Percentiles rank a stretch among this genome's conserved stretches.
Conservation (phyloP, 1,140 invertebrate species). For the Apis cerana region DNA sequence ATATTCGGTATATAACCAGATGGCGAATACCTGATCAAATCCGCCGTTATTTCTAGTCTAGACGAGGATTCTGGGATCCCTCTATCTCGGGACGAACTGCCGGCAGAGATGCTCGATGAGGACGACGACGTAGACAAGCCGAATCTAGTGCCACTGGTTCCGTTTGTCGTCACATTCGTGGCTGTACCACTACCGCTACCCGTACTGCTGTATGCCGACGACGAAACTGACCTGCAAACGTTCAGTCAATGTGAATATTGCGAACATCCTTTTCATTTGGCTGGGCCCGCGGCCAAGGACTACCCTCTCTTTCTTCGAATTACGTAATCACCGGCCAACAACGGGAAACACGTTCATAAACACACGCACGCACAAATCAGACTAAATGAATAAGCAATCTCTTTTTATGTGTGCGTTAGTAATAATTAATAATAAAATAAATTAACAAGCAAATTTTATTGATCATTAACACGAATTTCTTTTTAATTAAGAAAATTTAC, state of each 20-base stretch:
- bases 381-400: constrained; percentile 6
- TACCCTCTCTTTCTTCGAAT: constrained; percentile 37
- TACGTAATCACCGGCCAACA: constrained; percentile 46
- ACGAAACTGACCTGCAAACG: constrained; percentile 75
- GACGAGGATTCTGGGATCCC: constrained; percentile 37
- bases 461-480: not conserved
- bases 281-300: constrained; percentile 72
- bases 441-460: not conserved
- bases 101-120: constrained; percentile 38
- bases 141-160: constrained; percentile 46
- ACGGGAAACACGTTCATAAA: constrained; percentile 23
- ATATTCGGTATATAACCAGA: constrained; percentile 84
- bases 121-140: constrained; percentile 45
- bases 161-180: constrained; percentile 41
- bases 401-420: not conserved
- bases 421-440: not conserved
- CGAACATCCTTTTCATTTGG: constrained; percentile 43
- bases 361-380: constrained; percentile 19
- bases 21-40: constrained; percentile 85
- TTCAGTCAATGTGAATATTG: constrained; percentile 58
- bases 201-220: constrained; percentile 54
- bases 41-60: constrained; percentile 77
- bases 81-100: constrained; percentile 52
- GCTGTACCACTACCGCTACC: constrained; percentile 35
- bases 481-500: not conserved